phyloP scores from a whole-genome alignment of 2,888 invertebrate genomes.

The Cerceris ruficornis region DNA sequence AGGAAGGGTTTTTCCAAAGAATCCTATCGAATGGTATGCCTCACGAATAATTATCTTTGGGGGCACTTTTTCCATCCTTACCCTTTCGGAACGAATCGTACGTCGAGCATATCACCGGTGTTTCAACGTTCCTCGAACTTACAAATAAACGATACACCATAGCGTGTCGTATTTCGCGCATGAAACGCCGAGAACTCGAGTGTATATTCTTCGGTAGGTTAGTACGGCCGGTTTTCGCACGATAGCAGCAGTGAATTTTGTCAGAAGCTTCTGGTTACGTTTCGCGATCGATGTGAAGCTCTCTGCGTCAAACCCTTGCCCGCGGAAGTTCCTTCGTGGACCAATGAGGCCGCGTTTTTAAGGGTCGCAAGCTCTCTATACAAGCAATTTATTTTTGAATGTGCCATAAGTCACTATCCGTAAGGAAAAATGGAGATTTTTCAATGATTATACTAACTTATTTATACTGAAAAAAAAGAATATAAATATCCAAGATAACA shows the following conservation, averaged over 20 bases:
- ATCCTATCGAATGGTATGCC: too few species aligned
- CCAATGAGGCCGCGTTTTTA: slow-evolving; percentile 31
- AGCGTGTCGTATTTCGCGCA: too few species aligned
- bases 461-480: too few species aligned
- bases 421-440: not conserved
- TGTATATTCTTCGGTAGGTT: not conserved
- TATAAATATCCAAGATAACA: too few species aligned
- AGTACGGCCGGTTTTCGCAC: slow-evolving; percentile 8
- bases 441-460: not conserved
- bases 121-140: too few species aligned
- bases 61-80: too few species aligned
- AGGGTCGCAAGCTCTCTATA: slow-evolving; percentile 7
- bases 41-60: too few species aligned
- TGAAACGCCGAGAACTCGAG: too few species aligned
- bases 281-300: slow-evolving; percentile 61
- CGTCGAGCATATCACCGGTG: too few species aligned
- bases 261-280: slow-evolving; percentile 52
- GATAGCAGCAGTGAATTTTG: slow-evolving; percentile 35
- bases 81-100: too few species aligned
- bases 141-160: too few species aligned
- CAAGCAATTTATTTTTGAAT: not conserved
- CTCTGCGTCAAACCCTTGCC: slow-evolving; percentile 48
- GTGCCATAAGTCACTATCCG: not conserved
- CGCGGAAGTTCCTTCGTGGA: slow-evolving; percentile 39
- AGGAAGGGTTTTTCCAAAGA: too few species aligned